These are phyloP conservation scores for Pollimyrus isidori DNA, from an alignment of 2,113 vertebrate species.

Conservation along the genomic window DNA sequence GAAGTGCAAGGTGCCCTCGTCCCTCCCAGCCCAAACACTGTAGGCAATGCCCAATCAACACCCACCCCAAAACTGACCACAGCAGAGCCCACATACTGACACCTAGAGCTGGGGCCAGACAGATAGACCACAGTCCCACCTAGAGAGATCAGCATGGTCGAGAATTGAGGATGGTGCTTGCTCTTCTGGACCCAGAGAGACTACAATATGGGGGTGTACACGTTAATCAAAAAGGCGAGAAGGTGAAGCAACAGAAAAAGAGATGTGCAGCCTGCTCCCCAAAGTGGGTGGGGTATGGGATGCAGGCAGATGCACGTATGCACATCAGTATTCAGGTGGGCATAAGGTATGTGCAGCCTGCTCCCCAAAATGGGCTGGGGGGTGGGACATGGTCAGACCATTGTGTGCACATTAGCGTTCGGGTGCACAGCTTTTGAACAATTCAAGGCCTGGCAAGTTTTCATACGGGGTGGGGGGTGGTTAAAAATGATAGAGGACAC, in stretches of 20 bases:
- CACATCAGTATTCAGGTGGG: no score
- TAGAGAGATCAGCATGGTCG: neutral
- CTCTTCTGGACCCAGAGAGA: neutral
- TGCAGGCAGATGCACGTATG: no score
- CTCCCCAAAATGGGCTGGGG: no score
- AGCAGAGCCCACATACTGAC: neutral
- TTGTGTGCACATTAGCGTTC: neutral
- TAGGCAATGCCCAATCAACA: neutral
- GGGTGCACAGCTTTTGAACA: neutral
- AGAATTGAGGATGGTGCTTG: neutral
- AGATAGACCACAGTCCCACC: neutral
- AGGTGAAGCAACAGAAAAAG: neutral
- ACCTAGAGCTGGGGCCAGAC: neutral
- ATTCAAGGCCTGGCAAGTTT: neutral
- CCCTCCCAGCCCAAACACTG: neutral
- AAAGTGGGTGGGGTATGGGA: no score
- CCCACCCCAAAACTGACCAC: neutral
- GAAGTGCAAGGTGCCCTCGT: conserved; percentile 67
- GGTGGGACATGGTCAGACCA: no score
- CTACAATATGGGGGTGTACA: neutral
- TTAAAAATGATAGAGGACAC: neutral
- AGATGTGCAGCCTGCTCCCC: no score
- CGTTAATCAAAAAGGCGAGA: neutral
- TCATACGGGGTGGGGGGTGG: conserved; percentile 38
- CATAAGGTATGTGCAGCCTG: no score